Conservation (phyloP, 53 echinoderm and acorn worm genomes). For the Echinarachnius parma region DNA sequence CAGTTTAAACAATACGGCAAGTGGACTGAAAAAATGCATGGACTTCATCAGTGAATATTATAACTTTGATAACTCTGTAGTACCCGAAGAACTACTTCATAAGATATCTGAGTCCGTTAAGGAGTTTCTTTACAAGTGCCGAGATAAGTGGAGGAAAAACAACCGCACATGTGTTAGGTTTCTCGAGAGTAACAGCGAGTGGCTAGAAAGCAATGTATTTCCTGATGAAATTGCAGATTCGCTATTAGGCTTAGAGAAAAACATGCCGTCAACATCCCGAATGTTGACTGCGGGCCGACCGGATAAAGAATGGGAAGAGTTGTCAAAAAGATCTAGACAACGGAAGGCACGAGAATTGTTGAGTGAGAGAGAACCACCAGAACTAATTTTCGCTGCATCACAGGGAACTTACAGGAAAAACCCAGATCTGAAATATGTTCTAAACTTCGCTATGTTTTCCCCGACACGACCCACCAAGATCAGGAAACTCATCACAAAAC, state of each 20-base stretch:
- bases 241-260: neutral
- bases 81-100: neutral
- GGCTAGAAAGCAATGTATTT: neutral
- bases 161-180: neutral
- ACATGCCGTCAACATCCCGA: conserved; percentile 18
- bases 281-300: conserved; percentile 31
- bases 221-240: neutral
- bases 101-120: neutral
- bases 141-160: conserved; percentile 9
- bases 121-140: neutral
- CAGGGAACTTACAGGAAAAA: conserved; percentile 49
- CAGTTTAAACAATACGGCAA: neutral
- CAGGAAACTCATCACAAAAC: conserved; percentile 41
- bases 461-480: conserved; percentile 52
- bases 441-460: conserved; percentile 39
- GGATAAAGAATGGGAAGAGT: conserved; percentile 33
- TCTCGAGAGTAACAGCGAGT: neutral
- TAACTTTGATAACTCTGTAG: neutral
- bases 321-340: conserved; percentile 33
- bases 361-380: conserved; percentile 19
- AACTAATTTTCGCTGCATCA: conserved; percentile 54
- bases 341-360: conserved; percentile 43
- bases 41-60: neutral
- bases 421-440: conserved; percentile 53
- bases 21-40: neutral